These are phyloP conservation scores for Nyleta sp. DNA, from an alignment of 2,888 invertebrate species.

Conservation along the genomic window DNA sequence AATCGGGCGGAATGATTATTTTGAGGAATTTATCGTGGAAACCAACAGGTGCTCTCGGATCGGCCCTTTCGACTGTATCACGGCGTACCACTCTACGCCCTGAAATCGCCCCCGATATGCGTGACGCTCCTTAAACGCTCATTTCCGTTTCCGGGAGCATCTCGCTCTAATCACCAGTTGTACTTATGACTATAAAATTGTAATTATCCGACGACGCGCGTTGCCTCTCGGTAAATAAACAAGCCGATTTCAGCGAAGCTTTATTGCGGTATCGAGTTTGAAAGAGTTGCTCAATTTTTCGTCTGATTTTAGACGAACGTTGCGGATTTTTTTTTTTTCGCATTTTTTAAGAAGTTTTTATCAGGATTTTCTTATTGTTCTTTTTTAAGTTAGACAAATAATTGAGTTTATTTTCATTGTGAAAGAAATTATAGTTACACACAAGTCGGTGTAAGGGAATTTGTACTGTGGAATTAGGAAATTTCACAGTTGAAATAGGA, in stretches of 20 bases:
- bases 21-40: slow-evolving; percentile 77
- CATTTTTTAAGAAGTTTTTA: no score
- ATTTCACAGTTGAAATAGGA: no score
- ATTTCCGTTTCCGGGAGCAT: slow-evolving; percentile 73
- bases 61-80: slow-evolving; percentile 71
- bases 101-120: slow-evolving; percentile 71
- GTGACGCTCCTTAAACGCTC: slow-evolving; percentile 76
- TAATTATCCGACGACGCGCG: slow-evolving; percentile 28
- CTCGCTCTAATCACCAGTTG: slow-evolving; percentile 60
- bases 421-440: no score
- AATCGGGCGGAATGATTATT: slow-evolving; percentile 64
- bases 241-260: slow-evolving; percentile 10
- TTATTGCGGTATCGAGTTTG: neutral
- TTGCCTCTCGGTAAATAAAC: slow-evolving; percentile 39
- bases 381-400: no score
- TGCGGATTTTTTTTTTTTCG: no score
- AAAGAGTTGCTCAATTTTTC: slow-evolving; percentile 8
- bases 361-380: no score
- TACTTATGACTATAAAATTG: slow-evolving; percentile 60
- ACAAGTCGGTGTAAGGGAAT: no score
- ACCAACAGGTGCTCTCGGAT: slow-evolving; percentile 71
- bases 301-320: no score
- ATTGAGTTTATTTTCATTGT: no score
- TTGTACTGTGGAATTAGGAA: no score
- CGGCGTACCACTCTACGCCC: slow-evolving; percentile 69